These are phyloP conservation scores for Nothura maculosa DNA, from an alignment of 2,797 vertebrate species.

Conservation along the genomic window DNA sequence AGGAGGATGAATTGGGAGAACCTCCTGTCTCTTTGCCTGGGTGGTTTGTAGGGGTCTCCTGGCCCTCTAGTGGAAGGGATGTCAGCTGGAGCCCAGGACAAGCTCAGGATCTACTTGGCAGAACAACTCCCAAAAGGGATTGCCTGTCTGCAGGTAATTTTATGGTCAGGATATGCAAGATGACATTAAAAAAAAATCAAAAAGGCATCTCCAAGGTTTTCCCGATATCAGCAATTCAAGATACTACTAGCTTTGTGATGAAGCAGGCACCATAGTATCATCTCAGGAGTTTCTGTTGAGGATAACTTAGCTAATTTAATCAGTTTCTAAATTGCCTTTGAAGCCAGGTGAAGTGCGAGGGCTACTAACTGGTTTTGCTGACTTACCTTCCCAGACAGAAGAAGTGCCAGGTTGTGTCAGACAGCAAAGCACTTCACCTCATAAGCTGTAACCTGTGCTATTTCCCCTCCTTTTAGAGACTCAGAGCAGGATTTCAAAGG, in stretches of 20 bases:
- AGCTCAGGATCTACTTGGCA: constrained; percentile 79
- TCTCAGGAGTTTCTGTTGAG: constrained; percentile 10
- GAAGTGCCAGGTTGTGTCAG: neutral
- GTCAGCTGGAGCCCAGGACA: constrained; percentile 79
- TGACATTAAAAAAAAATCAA: neutral
- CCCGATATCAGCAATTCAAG: neutral
- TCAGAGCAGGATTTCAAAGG: constrained; percentile 49
- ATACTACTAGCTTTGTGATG: neutral
- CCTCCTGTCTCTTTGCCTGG: constrained; percentile 81
- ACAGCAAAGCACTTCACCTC: neutral
- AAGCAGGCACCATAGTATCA: neutral
- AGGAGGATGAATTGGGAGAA: constrained; percentile 77
- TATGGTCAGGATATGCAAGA: constrained; percentile 74
- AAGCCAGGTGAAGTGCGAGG: neutral
- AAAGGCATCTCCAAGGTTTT: neutral
- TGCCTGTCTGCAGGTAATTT: constrained; percentile 81
- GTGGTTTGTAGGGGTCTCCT: constrained; percentile 78
- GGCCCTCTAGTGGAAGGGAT: constrained; percentile 83
- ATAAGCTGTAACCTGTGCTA: neutral
- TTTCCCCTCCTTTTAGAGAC: neutral
- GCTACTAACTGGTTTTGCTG: neutral
- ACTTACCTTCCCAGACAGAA: neutral
- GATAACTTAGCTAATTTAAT: neutral
- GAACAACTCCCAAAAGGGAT: constrained; percentile 75
- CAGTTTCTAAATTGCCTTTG: neutral